Evolutionary conservation across 1,140 invertebrate genomes (phyloP), one percentile per base, ranked within the genome.

Genomic region (Pemphigus obesinymphae): DNA sequence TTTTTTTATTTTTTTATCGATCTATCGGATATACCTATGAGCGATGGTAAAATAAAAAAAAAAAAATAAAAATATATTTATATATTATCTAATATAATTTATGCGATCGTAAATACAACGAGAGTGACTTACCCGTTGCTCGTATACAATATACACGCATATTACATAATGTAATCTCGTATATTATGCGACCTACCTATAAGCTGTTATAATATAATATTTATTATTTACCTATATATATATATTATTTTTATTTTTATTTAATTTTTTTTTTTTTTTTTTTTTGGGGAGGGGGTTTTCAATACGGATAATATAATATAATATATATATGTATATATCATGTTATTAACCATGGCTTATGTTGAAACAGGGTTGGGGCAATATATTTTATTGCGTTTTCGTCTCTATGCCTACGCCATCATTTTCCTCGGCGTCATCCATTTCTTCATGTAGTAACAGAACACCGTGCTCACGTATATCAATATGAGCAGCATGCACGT

Each of bases 381-480:
- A 26, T 15, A 7, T 68, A 6, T 31, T 48, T 29, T 8, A 1
- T 73, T 17, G 6, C 48, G 15, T 3, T 11, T 23, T 5, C 5
- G 29, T 40, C 26, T n/a, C n/a, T 43, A 15, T 15, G 26, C 15
- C 34, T 84, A 94, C 85, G 92, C 90, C 89, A 94, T 90, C 86
- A 93, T 92, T 87, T 95, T 95, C 82, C 91, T 90, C 26, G 94
- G 94, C 84, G 91, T 90, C 86, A 95, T 89, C 94, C 94, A 96
- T 86, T 95, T 95, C 86, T 93, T 94, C 92, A 95, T 95, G 89
- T 94, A 95, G 88, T 95, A 95, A 87, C 93, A 95, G 89, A 95
- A 95, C 83, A 96, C 90, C 34, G 94, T 96, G 78, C 92, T 93
- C 85, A 95, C 91, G 88, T 97, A 97, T 23, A 97, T 90, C n/a